Evolutionary conservation across 2,797 vertebrate genomes (phyloP), one percentile per base, ranked within the genome.

Genomic region (Microhierax caerulescens): DNA sequence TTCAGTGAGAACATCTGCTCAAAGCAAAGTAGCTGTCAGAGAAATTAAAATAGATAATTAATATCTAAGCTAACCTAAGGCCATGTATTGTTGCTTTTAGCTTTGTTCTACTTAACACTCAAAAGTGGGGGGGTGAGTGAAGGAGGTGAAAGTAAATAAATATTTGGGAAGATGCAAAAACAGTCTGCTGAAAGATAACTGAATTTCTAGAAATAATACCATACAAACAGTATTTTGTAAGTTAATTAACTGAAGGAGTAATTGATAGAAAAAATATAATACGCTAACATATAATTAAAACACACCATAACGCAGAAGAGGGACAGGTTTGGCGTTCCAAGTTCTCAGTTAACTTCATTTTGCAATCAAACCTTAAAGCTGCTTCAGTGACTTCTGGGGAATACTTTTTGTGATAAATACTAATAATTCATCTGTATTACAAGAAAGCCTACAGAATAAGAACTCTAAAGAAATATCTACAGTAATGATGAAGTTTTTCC

Each of bases 61-160:
- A 86, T 70, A 51, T 2, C 1, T 51, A 76, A 73, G 8, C 23
- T 85, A 81, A 13, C 15, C 21, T 43, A 45, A 88, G 32, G 9
- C 14, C 32, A 32, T 18, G 4, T 50, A 23, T n/a, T 45, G 19
- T 11, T 64, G 25, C 21, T 53, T 64, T 85, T n/a, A 57, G 7
- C 25, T 68, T 63, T 88, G 25, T 27, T 43, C 47, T 61, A 47
- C 54, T 53, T 77, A 47, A 59, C 17, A 34, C 9, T 63, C n/a
- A 63, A n/a, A 51, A 60, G 5, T 45, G 20, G 3, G 6, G 23
- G 7, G 5, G 2, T 24, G 15, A 37, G 17, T 59, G 17, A 41
- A 5, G 3, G 4, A 5, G 0, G 7, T 8, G 3, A 21, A 21
- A 1, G 1, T 69, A 60, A 65, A 45, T 13, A 76, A 69, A 54